Evolutionary conservation across 2,113 vertebrate genomes (phyloP).

Genomic region (Gadus macrocephalus): DNA sequence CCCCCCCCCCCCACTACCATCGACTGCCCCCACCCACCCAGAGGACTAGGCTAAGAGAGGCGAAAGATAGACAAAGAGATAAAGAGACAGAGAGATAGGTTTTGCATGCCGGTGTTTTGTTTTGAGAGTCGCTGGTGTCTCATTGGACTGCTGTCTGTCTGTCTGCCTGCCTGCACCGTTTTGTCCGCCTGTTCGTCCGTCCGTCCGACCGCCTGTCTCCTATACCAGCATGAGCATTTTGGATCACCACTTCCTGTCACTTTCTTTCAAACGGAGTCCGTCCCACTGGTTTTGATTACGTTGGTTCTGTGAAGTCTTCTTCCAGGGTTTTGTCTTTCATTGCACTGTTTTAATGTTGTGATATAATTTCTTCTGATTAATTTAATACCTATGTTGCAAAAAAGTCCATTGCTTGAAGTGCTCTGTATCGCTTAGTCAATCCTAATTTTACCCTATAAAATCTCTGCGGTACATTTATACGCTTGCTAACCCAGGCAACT

Average conservation of each 20-base stretch:
- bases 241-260: constrained; percentile 58
- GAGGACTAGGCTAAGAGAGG: constrained; percentile 61
- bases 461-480: no score
- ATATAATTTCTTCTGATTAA: constrained; percentile 7
- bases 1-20: constrained; percentile 60
- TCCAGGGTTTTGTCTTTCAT: constrained; percentile 27
- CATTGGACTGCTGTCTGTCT: constrained; percentile 72
- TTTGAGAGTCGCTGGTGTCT: constrained; percentile 61
- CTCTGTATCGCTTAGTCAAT: no score
- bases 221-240: constrained; percentile 53
- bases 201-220: constrained; percentile 49
- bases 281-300: constrained; percentile 29
- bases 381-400: constrained; percentile 52
- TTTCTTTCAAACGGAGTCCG: constrained; percentile 48
- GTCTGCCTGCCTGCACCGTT: constrained; percentile 64
- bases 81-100: constrained; percentile 58
- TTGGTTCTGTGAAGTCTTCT: constrained; percentile 40
- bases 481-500: no score
- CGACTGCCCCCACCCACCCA: constrained; percentile 76
- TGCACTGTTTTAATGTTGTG: constrained; percentile 20
- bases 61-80: constrained; percentile 50
- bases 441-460: no score
- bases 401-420: constrained; percentile 12
- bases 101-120: constrained; percentile 73
- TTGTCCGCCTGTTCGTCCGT: constrained; percentile 64